phyloP scores from a whole-genome alignment of 2,113 vertebrate species.

The Prionailurus viverrinus region DNA sequence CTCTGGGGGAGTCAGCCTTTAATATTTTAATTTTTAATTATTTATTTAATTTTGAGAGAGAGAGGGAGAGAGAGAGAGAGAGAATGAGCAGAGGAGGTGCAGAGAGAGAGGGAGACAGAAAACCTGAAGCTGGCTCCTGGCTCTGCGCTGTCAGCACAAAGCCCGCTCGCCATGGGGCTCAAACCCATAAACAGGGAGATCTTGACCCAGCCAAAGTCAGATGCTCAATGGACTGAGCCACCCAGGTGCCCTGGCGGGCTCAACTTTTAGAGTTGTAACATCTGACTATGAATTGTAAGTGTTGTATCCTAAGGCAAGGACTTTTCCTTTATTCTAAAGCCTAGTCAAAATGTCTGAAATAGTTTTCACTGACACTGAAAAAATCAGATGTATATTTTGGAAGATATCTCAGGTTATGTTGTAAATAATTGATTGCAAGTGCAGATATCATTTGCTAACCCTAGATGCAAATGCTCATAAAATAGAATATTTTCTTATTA shows the following conservation, averaged over 20 bases:
- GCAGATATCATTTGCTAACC: background rate
- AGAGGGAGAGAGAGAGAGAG: too few relatives aligned
- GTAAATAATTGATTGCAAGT: background rate
- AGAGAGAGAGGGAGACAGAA: too few relatives aligned
- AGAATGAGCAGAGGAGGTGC: too few relatives aligned
- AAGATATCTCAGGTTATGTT: background rate
- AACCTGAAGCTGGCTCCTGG: too few relatives aligned
- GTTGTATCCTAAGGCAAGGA: background rate
- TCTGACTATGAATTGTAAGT: background rate
- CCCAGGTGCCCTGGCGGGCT: too few relatives aligned
- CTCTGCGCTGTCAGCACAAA: too few relatives aligned
- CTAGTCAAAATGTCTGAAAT: background rate
- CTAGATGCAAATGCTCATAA: background rate
- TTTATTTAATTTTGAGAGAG: too few relatives aligned
- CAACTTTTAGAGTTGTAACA: background rate
- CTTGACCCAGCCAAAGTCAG: too few relatives aligned
- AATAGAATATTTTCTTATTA: background rate
- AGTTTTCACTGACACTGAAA: background rate
- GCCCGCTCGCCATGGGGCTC: too few relatives aligned
- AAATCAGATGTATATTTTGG: background rate
- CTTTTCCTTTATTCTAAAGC: background rate
- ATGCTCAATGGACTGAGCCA: too few relatives aligned
- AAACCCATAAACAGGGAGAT: too few relatives aligned
- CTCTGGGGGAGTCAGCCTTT: background rate
- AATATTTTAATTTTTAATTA: too few relatives aligned